Conservation (phyloP, 2,113 vertebrate genomes). For the Macquaria ambigua region DNA sequence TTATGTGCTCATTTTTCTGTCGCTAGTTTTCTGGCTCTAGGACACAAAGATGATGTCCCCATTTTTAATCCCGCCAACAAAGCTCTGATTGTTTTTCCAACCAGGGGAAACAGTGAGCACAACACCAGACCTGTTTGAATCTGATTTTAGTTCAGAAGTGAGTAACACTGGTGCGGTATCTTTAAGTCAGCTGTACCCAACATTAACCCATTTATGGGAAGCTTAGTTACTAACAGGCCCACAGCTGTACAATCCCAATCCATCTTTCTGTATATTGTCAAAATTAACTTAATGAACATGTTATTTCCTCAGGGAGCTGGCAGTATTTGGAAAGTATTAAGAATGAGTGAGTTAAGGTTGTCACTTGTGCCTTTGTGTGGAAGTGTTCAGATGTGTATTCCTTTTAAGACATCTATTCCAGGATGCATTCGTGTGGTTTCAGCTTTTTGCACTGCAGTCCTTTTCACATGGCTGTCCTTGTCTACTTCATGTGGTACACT, state of each 20-base stretch:
- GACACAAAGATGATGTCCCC: not conserved
- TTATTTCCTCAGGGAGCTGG: conserved; percentile 44
- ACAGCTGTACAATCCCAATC: conserved; percentile 15
- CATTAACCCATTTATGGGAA: conserved; percentile 4
- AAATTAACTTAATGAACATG: conserved; percentile 33
- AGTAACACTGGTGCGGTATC: not conserved
- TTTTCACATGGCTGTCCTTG: conserved; percentile 22
- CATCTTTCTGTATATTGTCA: conserved; percentile 7
- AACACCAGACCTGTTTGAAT: not conserved
- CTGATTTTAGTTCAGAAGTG: not conserved
- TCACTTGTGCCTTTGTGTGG: conserved; percentile 43
- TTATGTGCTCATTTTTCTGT: not conserved
- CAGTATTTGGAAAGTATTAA: conserved; percentile 38
- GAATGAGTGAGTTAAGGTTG: conserved; percentile 28
- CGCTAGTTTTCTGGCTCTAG: not conserved
- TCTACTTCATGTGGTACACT: conserved; percentile 46
- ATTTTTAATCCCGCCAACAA: not conserved
- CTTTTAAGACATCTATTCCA: conserved; percentile 47
- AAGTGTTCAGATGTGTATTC: conserved; percentile 37
- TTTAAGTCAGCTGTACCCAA: not conserved
- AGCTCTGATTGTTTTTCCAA: not conserved
- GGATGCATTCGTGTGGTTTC: conserved; percentile 39
- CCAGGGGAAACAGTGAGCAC: not conserved
- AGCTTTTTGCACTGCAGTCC: not conserved
- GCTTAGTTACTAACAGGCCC: conserved; percentile 13